phyloP scores from a whole-genome alignment of 2,797 vertebrate genomes.

The Danio jaintianensis region DNA sequence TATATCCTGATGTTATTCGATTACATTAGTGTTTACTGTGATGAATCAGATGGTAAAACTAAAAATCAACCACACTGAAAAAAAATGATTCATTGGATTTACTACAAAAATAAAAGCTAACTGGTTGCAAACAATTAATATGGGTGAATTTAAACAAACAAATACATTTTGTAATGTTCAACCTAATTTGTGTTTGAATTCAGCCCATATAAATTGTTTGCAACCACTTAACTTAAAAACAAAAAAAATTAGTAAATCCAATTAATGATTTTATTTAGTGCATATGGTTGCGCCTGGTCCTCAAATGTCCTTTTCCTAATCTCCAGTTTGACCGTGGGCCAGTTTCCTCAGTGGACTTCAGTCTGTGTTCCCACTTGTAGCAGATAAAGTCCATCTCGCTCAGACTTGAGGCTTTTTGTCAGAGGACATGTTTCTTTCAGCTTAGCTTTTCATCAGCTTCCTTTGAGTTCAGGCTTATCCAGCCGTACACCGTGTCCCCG shows the following conservation, averaged over 20 bases:
- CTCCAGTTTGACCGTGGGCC: not conserved
- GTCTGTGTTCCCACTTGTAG: slow-evolving; percentile 37
- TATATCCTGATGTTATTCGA: not conserved
- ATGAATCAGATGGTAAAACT: not conserved
- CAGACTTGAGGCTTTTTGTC: slow-evolving; percentile 60
- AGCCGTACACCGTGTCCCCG: slow-evolving; percentile 67
- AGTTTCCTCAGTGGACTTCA: not conserved
- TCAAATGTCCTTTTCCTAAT: not conserved
- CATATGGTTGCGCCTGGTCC: not conserved
- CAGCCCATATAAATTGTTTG: too few relatives aligned
- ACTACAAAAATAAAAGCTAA: too few relatives aligned
- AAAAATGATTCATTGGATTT: too few relatives aligned
- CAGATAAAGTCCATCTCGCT: slow-evolving; percentile 41
- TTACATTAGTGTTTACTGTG: not conserved
- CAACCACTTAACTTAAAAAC: too few relatives aligned
- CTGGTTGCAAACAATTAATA: too few relatives aligned
- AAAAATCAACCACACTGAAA: not conserved
- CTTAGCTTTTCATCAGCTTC: slow-evolving; percentile 67
- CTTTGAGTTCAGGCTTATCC: slow-evolving; percentile 65
- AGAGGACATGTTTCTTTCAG: slow-evolving; percentile 64
- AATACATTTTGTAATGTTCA: too few relatives aligned
- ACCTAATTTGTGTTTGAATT: too few relatives aligned
- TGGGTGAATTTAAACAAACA: too few relatives aligned
- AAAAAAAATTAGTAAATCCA: too few relatives aligned
- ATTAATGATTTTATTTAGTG: too few relatives aligned